Evolutionary conservation across 2,797 vertebrate species (phyloP), one percentile per base, ranked within the genome.

Genomic region (Anabacerthia variegaticeps): DNA sequence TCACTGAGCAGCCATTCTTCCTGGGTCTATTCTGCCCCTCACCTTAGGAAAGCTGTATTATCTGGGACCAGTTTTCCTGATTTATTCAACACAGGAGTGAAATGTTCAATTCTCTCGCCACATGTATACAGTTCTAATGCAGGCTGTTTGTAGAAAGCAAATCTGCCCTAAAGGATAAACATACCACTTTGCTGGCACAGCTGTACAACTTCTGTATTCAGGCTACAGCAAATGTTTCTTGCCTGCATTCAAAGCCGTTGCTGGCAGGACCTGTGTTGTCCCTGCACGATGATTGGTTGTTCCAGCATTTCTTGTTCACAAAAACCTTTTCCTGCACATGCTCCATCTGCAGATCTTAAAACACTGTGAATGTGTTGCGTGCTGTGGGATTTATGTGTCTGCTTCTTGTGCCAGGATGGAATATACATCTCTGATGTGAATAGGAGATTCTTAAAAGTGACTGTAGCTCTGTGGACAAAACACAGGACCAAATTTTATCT

Each of bases 141-240:
- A 80, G 75, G 69, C 94, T 93, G 84, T 94, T 94, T 97, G 95
- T 79, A 88, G 96, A 93, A 96, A 94, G 93, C 95, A 96, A 52
- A 82, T 94, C 86, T 95, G 82, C 92, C 92, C 96, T 96, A 63
- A 94, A 96, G 96, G 89, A 95, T 95, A 96, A 97, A 95, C 85
- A 89, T 18, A 77, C 43, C 66, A 81, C 91, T 94, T 93, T 92
- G 85, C 91, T 96, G 95, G 95, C 95, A 91, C 95, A 89, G 92
- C 93, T 96, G 88, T 85, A 92, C 89, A 95, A 91, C 87, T 95
- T 92, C 92, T 95, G 90, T 88, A 93, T 94, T 91, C 94, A 71
- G 94, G 91, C 89, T 93, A 69, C 69, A 92, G 82, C 93, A 85
- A 96, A 82, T 89, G 84, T 94, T 96, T 81, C 91, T 95, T 97